Percentiles rank a stretch among this genome's conserved stretches.
phyloP scores from a whole-genome alignment of 1,140 invertebrate species.

The Drosophila arizonae region DNA sequence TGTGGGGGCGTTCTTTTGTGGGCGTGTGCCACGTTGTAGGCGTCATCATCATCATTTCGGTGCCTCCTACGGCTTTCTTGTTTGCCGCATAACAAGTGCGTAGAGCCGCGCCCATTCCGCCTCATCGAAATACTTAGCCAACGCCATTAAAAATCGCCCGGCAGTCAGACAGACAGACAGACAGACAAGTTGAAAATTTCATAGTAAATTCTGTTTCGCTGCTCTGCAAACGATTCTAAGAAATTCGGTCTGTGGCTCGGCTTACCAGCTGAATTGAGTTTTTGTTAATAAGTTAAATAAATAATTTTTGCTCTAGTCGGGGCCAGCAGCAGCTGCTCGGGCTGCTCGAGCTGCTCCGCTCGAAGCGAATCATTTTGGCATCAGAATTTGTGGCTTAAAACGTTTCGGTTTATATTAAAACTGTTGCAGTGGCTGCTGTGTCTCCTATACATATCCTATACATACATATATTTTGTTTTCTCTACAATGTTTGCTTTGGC shows the following conservation, averaged over 20 bases:
- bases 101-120: slow-evolving; percentile 17
- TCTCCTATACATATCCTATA: too few relatives aligned
- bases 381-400: too few relatives aligned
- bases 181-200: slow-evolving; percentile 13
- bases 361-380: too few relatives aligned
- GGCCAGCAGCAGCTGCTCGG: too few relatives aligned
- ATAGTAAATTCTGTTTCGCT: slow-evolving; percentile 7
- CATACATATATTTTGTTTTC: neutral
- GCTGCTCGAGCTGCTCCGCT: too few relatives aligned
- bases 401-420: too few relatives aligned
- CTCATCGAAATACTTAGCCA: slow-evolving; percentile 8
- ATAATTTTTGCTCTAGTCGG: too few relatives aligned
- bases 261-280: neutral
- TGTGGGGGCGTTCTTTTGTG: slow-evolving; percentile 21
- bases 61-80: slow-evolving; percentile 39
- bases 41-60: slow-evolving; percentile 74
- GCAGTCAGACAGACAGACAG: neutral
- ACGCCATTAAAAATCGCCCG: slow-evolving; percentile 28
- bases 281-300: too few relatives aligned
- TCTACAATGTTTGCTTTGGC: neutral
- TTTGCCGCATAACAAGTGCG: slow-evolving; percentile 39
- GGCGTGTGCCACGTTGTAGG: slow-evolving; percentile 50
- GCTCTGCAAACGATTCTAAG: too few relatives aligned
- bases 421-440: too few relatives aligned
- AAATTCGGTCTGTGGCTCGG: too few relatives aligned